Conservation (phyloP, 2,113 vertebrate genomes). For the Rhombomys opimus region DNA sequence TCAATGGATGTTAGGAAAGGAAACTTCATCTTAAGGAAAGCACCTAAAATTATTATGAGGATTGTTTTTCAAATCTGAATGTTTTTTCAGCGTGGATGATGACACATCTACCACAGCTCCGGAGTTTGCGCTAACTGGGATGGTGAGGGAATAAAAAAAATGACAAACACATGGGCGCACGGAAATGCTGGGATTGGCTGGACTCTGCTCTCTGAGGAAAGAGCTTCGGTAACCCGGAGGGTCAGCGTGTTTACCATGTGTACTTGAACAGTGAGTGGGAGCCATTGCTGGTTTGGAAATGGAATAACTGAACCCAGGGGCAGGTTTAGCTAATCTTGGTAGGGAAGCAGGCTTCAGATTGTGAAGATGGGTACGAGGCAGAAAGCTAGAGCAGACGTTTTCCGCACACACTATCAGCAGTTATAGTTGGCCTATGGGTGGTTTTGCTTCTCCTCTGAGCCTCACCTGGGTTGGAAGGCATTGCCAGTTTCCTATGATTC, state of each 20-base stretch:
- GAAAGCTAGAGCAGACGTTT: neutral
- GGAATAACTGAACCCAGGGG: neutral
- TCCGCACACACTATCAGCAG: neutral
- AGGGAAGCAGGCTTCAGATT: neutral
- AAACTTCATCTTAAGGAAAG: conserved; percentile 78
- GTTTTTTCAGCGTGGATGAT: conserved; percentile 51
- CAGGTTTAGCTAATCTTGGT: neutral
- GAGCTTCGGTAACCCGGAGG: neutral
- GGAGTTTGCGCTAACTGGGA: neutral
- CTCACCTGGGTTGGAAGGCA: neutral
- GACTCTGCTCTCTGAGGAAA: neutral
- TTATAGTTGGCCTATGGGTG: neutral
- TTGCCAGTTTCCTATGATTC: neutral
- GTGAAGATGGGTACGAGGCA: neutral
- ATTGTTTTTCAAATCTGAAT: conserved; percentile 81
- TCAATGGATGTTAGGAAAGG: conserved; percentile 60
- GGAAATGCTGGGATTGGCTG: neutral
- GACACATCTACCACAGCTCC: neutral
- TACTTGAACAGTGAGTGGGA: neutral
- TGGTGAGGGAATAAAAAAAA: neutral
- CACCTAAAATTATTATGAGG: conserved; percentile 73
- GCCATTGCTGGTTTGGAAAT: neutral
- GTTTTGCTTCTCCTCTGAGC: neutral
- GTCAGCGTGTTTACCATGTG: neutral
- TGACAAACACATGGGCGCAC: neutral